These are phyloP conservation scores for Stictonetta naevosa DNA, from an alignment of 2,113 vertebrate genomes.

Conservation along the genomic window DNA sequence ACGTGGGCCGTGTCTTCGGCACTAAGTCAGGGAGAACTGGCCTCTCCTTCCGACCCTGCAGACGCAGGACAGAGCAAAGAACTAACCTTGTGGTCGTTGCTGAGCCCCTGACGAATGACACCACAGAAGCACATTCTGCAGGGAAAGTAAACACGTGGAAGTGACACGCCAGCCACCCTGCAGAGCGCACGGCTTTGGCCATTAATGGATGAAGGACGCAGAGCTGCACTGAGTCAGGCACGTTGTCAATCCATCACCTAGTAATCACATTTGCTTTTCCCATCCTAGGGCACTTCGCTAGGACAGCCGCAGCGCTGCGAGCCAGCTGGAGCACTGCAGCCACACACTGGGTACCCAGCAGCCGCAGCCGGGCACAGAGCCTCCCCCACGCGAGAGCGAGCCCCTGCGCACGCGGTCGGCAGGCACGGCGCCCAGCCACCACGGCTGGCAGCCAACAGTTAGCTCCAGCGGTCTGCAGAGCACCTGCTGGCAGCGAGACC, in stretches of 20 bases:
- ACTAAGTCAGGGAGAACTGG: neutral
- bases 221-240: no score
- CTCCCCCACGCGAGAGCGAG: neutral
- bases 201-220: neutral
- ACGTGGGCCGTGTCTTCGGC: rapidly evolving
- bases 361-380: neutral
- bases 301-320: neutral
- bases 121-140: neutral
- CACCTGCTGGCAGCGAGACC: neutral
- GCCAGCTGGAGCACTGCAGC: neutral
- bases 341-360: rapidly evolving
- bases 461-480: neutral
- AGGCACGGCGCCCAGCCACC: no score
- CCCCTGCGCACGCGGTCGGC: neutral
- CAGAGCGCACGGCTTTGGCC: neutral
- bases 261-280: neutral
- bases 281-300: neutral
- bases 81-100: no score
- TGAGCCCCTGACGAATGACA: neutral
- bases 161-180: no score
- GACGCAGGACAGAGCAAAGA: neutral
- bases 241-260: no score
- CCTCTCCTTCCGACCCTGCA: neutral
- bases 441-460: no score
- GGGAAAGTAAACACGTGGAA: neutral